Conservation (phyloP, 2,888 invertebrate species). For the Alloscopus bannaensis region DNA sequence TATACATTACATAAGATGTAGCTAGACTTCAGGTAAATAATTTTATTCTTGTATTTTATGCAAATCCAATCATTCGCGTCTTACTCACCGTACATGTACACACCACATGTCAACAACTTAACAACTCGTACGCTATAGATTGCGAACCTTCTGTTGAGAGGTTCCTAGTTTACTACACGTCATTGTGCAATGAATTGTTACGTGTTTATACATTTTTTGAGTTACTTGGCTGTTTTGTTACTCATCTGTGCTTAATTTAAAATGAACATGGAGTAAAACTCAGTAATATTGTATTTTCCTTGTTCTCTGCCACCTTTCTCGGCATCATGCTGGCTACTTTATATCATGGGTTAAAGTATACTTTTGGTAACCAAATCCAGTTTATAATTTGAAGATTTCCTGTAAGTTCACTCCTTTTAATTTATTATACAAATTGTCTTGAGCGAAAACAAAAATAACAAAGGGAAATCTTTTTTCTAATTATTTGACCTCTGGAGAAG, state of each 20-base stretch:
- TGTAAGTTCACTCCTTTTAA: slow-evolving; percentile 67
- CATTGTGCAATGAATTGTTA: background rate
- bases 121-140: slow-evolving; percentile 12
- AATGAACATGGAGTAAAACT: slow-evolving; percentile 40
- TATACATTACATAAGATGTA: slow-evolving; percentile 48
- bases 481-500: slow-evolving; percentile 74
- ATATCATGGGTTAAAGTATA: slow-evolving; percentile 62
- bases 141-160: no score
- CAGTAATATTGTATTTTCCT: slow-evolving; percentile 64
- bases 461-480: slow-evolving; percentile 73
- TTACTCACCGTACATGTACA: slow-evolving; percentile 26
- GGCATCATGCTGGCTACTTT: slow-evolving; percentile 59
- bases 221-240: slow-evolving; percentile 28
- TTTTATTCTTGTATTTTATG: slow-evolving; percentile 43
- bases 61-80: background rate
- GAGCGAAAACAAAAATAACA: slow-evolving; percentile 69
- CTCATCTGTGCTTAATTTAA: slow-evolving; percentile 41
- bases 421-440: slow-evolving; percentile 66
- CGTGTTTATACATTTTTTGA: background rate
- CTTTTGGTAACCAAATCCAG: slow-evolving; percentile 56
- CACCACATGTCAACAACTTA: no score
- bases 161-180: slow-evolving; percentile 7
- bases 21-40: slow-evolving; percentile 56
- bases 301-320: slow-evolving; percentile 66
- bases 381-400: slow-evolving; percentile 61